Evolutionary conservation across 2,113 vertebrate genomes (phyloP), one percentile per base, ranked within the genome.

Genomic region (Ciconia stormi): DNA sequence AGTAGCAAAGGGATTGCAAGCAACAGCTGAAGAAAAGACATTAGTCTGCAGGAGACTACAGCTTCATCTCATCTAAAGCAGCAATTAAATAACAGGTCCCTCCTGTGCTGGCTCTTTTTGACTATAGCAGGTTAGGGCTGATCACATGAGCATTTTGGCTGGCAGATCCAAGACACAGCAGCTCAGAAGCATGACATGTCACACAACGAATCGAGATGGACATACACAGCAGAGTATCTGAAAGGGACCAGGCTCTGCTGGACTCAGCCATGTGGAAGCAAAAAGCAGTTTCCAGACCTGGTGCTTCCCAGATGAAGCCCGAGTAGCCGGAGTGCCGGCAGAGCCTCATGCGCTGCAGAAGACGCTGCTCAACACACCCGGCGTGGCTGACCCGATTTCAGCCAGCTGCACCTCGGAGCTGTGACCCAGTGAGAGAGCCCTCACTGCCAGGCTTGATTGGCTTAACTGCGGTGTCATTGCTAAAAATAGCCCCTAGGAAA

Each of bases 171-270:
- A 74, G 50, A 16, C 47, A 46, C 18, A 50, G 42, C 63, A 77
- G 61, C 69, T 67, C 46, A 16, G 47, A n/a, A 46, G 53, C 0
- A 9, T 27, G 42, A 76, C 34, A 10, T 9, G 16, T 32, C 7
- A 3, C 50, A 36, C 4, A 2, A 18, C 0, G 20, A 76, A 25
- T 10, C 1, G 0, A 46, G 38, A 16, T 1, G 3, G 26, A 69
- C 9, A 27, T 8, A 40, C 26, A 9, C 26, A 55, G 44, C n/a
- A 53, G 38, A 46, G 22, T 8, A 36, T 13, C 40, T 6, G 1
- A 30, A 38, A 19, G 27, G 36, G 27, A n/a, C 25, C 44, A 22
- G 18, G 56, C 52, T 77, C n/a, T 83, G 53, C 38, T 67, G 29
- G 42, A 59, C 81, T 83, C 26, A 9, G 44, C 21, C 12, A 10